Evolutionary conservation across 1,140 invertebrate species (phyloP).

Genomic region (Phocides pigmalion): DNA sequence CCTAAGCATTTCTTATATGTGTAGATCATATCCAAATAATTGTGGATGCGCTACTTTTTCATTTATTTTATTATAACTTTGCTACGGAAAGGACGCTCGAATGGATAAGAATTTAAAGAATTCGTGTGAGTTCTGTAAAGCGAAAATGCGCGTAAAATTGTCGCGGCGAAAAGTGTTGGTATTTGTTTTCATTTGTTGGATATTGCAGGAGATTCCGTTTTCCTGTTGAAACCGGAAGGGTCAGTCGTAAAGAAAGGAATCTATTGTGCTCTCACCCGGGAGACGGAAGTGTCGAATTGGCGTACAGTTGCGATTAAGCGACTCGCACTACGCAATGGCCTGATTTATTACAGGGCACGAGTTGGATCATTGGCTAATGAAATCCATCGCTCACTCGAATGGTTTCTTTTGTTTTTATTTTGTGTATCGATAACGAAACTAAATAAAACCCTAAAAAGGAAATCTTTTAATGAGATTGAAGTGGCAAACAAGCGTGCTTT

Average conservation of each 20-base stretch:
- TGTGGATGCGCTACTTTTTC: no score
- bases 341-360: constrained; percentile 45
- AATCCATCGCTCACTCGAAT: constrained; percentile 42
- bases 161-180: neutral
- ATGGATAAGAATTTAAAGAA: neutral
- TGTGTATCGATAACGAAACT: neutral
- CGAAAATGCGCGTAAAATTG: constrained; percentile 16
- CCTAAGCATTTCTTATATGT: no score
- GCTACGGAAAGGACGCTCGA: no score
- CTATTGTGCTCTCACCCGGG: constrained; percentile 1
- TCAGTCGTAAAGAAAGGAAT: constrained; percentile 34
- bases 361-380: constrained; percentile 37
- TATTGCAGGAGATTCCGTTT: constrained; percentile 12
- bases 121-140: neutral
- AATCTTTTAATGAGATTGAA: no score
- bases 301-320: constrained; percentile 43
- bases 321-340: constrained; percentile 34
- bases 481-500: no score
- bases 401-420: constrained; percentile 16
- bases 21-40: no score
- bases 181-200: constrained; percentile 30
- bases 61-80: no score
- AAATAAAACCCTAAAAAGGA: neutral
- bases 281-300: constrained; percentile 40
- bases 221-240: constrained; percentile 21